phyloP scores from a whole-genome alignment of 2,113 vertebrate genomes.

The Dicrurus megarhynchus region DNA sequence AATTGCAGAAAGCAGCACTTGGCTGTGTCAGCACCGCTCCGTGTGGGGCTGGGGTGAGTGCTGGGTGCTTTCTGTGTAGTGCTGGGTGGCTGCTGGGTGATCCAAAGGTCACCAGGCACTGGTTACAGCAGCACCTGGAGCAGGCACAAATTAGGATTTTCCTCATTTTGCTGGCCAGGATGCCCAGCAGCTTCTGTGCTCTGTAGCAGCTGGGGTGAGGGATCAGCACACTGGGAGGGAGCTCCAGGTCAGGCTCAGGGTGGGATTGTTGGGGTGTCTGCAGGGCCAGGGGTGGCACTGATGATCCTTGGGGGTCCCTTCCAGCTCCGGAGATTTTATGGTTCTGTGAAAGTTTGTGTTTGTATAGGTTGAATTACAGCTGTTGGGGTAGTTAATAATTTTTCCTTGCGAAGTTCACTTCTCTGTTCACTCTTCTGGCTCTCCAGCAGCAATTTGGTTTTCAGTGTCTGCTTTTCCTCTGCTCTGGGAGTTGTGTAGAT shows the following conservation, averaged over 20 bases:
- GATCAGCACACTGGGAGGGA: background rate
- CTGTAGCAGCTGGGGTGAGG: background rate
- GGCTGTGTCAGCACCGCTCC: accelerated
- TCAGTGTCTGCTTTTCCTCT: background rate
- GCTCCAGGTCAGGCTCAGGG: background rate
- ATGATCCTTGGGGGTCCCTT: background rate
- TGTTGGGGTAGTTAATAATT: background rate
- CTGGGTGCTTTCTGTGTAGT: background rate
- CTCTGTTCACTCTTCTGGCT: background rate
- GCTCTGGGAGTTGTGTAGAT: background rate
- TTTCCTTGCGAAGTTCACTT: background rate
- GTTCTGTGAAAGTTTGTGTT: background rate
- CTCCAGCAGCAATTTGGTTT: background rate
- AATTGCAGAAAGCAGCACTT: accelerated
- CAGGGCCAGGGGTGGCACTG: background rate
- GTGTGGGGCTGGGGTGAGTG: background rate
- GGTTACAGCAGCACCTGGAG: background rate
- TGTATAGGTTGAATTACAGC: background rate
- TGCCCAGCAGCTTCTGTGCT: background rate
- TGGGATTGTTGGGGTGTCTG: background rate
- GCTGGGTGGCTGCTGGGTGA: background rate
- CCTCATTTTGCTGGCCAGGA: background rate
- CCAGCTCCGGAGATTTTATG: background rate
- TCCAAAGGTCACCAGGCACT: background rate
- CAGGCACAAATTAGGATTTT: background rate